Evolutionary conservation across 2,888 invertebrate genomes (phyloP).

Genomic region (Leucoma salicis): DNA sequence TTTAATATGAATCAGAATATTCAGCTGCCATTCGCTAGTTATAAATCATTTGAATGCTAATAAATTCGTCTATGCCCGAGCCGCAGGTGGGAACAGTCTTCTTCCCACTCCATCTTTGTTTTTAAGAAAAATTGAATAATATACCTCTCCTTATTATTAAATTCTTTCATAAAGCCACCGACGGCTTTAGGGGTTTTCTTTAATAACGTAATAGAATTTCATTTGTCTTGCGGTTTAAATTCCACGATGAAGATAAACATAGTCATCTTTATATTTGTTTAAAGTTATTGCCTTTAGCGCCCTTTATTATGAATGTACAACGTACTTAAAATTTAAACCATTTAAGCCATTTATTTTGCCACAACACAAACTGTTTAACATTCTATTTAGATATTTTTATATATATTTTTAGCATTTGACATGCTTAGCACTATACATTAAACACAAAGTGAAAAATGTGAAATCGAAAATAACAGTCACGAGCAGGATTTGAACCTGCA

Average conservation of each 20-base stretch:
- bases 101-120: constrained; percentile 74
- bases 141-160: constrained; percentile 76
- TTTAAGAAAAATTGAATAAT: constrained; percentile 76
- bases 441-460: too few species aligned
- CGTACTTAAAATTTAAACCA: too few species aligned
- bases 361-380: too few species aligned
- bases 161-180: constrained; percentile 74
- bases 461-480: too few species aligned
- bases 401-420: too few species aligned
- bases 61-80: constrained; percentile 76
- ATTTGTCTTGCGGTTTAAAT: constrained; percentile 60
- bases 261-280: constrained; percentile 41
- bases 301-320: too few species aligned
- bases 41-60: constrained; percentile 83
- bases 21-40: constrained; percentile 79
- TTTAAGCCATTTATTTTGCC: too few species aligned
- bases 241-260: constrained; percentile 44
- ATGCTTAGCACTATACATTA: too few species aligned
- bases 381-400: too few species aligned
- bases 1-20: constrained; percentile 81
- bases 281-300: constrained; percentile 19
- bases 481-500: too few species aligned
- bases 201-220: constrained; percentile 75
- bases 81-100: constrained; percentile 75
- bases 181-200: constrained; percentile 70